Base-by-base conservation (phyloP, 2,888 invertebrate species). In the Malthinus seriepunctatus region DNA sequence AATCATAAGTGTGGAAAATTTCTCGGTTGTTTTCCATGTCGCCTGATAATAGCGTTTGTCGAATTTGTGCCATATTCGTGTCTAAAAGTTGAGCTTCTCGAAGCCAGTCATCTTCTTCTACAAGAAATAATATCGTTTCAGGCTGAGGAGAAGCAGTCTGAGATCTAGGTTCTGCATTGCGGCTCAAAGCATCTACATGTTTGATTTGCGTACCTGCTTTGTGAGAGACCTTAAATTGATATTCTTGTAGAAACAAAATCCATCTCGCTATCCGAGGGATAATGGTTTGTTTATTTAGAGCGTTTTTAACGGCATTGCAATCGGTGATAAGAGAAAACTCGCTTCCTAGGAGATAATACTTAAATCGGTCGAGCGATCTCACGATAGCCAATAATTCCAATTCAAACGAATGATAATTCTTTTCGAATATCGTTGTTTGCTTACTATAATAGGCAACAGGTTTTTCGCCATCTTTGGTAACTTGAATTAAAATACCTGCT, bases 121-220 rank as follows among this genome's bases (percentile, higher is more conserved):
- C 59, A 42, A 51, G 7, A 1, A 9, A 2, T 2, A 8, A 3
- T 37, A 10, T 32, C 15, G 6, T 11, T 8, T 14, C 7, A 7
- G 15, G 7, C 5, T 32, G 37, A 8, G 10, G 8, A 9, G 2
- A 8, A 3, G 1, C 8, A 32, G 67, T 32, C 53, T n/a, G n/a
- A n/a, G n/a, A n/a, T n/a, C n/a, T n/a, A n/a, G n/a, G n/a, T n/a
- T n/a, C n/a, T n/a, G n/a, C n/a, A n/a, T n/a, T 59, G 59, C 73
- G 12, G 60, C 69, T 71, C 51, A 73, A 55, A 34, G 73, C 62
- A 32, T 76, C 75, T 0, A 73, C 73, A 55, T 75, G 75, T 45
- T 53, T 11, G 71, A 77, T 73, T 51, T 63, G 63, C 4, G 33
- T 12, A 8, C 64, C 64, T 8, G 63, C 37, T 38, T 47, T 58